phyloP scores from a whole-genome alignment of 2,113 vertebrate species.

The Melanostigma gelatinosum region DNA sequence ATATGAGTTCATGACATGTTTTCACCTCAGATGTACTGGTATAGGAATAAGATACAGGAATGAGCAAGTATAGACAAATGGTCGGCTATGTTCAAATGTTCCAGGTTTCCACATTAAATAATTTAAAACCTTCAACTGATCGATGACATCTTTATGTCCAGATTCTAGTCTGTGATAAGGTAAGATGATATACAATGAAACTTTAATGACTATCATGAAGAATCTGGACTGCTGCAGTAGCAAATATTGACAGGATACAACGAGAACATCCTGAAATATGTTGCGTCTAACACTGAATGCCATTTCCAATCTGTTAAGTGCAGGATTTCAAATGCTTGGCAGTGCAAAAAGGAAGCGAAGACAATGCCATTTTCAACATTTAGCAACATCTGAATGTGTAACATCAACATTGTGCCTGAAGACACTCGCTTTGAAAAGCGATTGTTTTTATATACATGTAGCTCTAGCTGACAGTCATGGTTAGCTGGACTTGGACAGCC shows the following conservation, averaged over 20 bases:
- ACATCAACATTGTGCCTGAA: constrained; percentile 25
- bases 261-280: constrained; percentile 52
- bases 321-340: constrained; percentile 30
- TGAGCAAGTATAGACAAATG: background rate
- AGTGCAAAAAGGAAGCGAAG: constrained; percentile 17
- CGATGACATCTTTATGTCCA: constrained; percentile 15
- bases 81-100: background rate
- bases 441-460: constrained; percentile 33
- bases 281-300: constrained; percentile 22
- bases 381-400: constrained; percentile 43
- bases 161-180: constrained; percentile 22
- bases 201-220: constrained; percentile 57
- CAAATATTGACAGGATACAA: constrained; percentile 58
- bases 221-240: constrained; percentile 39
- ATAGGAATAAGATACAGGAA: background rate
- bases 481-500: constrained; percentile 54
- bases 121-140: constrained; percentile 26
- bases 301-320: constrained; percentile 29
- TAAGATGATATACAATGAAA: constrained; percentile 56
- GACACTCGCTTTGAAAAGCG: constrained; percentile 33
- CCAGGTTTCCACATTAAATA: background rate
- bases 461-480: constrained; percentile 47
- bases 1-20: background rate
- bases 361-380: constrained; percentile 42
- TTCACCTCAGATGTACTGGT: background rate